These are phyloP conservation scores for Drosophila pandora DNA, from an alignment of 1,140 invertebrate genomes.

Conservation along the genomic window DNA sequence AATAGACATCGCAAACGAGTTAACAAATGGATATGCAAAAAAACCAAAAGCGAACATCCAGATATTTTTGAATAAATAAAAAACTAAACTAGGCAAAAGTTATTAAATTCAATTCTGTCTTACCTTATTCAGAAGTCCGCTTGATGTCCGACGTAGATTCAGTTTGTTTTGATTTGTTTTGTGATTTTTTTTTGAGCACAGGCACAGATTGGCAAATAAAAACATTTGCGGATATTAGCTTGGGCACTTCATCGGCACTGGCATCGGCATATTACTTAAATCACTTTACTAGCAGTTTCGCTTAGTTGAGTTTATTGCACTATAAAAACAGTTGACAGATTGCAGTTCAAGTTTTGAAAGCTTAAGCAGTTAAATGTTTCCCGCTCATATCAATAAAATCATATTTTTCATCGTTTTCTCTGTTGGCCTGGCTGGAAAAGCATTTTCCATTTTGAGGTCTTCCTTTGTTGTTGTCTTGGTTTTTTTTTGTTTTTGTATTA, in stretches of 20 bases:
- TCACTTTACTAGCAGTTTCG: constrained; percentile 18
- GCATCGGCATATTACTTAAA: not conserved
- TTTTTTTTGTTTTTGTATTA: not conserved
- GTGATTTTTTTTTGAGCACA: constrained; percentile 45
- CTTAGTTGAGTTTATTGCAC: constrained; percentile 19
- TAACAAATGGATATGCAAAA: constrained; percentile 45
- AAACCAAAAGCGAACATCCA: not conserved
- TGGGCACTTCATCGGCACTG: not conserved
- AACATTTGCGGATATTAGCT: constrained; percentile 19
- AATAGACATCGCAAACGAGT: constrained; percentile 63
- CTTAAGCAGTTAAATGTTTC: constrained; percentile 5
- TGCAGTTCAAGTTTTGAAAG: constrained; percentile 24
- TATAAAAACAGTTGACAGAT: not conserved
- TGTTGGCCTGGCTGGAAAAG: constrained; percentile 18
- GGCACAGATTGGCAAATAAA: constrained; percentile 28
- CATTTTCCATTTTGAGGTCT: constrained; percentile 20
- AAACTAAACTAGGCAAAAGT: constrained; percentile 20
- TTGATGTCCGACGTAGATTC: constrained; percentile 6
- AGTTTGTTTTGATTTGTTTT: constrained; percentile 1
- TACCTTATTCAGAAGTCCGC: constrained; percentile 28
- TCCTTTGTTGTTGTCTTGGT: constrained; percentile 8
- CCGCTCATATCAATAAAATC: constrained; percentile 24
- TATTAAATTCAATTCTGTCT: constrained; percentile 28
- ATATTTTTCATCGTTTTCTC: constrained; percentile 13
- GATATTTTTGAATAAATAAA: constrained; percentile 13